These are phyloP conservation scores for Sisyra terminalis DNA, from an alignment of 2,888 invertebrate species.

Conservation along the genomic window DNA sequence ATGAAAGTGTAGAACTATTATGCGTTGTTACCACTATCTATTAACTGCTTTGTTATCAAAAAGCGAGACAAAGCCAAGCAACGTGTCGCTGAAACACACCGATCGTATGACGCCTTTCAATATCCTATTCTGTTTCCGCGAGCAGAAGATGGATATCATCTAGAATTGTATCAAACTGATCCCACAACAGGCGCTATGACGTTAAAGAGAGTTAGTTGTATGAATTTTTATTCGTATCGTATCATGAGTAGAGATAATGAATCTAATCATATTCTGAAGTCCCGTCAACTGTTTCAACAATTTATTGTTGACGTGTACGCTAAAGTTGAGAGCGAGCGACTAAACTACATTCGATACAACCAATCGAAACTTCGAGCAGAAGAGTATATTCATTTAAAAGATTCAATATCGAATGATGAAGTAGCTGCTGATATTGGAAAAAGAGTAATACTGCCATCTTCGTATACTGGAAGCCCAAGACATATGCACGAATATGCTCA, in stretches of 20 bases:
- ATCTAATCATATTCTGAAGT: constrained; percentile 12
- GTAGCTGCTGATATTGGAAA: constrained; percentile 14
- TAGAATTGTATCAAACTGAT: constrained; percentile 15
- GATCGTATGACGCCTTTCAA: constrained; percentile 20
- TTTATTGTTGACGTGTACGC: constrained; percentile 18
- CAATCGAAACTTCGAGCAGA: constrained; percentile 17
- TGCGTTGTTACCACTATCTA: no score
- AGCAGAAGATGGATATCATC: constrained; percentile 17
- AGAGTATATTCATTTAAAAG: constrained; percentile 18
- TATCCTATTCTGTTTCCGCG: constrained; percentile 22
- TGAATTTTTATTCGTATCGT: constrained; percentile 16
- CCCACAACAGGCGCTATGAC: constrained; percentile 14
- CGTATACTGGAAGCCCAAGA: constrained; percentile 16
- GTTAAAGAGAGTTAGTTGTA: constrained; percentile 10
- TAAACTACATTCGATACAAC: constrained; percentile 18
- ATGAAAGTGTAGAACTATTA: no score
- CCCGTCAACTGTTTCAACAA: constrained; percentile 15
- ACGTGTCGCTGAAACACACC: constrained; percentile 18
- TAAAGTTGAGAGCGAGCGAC: constrained; percentile 18
- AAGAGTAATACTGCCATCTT: constrained; percentile 17
- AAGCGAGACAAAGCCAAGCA: constrained; percentile 14
- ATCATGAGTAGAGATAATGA: constrained; percentile 14
- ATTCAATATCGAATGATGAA: constrained; percentile 15
- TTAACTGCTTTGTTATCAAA: no score
- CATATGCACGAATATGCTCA: constrained; percentile 17